Evolutionary conservation across 2,113 vertebrate genomes (phyloP), one percentile per base, ranked within the genome.

Genomic region (Ageneiosus marmoratus): DNA sequence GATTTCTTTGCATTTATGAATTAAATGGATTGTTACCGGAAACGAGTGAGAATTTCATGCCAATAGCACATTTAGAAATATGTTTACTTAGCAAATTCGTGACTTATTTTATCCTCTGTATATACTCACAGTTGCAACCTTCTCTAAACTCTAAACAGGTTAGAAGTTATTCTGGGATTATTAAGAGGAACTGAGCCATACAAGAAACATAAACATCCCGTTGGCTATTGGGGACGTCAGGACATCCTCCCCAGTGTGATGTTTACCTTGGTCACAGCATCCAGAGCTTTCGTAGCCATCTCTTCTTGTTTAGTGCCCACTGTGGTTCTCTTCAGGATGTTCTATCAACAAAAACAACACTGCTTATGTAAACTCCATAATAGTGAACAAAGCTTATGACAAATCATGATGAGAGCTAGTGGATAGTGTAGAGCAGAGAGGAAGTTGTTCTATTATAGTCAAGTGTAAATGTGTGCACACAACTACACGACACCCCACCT

Each of bases 211-310:
- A 9, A 69, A 24, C 3, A 5, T 72, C 37, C 24, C 1, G 11
- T 5, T 2, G 44, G 34, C 15, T 65, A 15, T n/a, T 62, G 0
- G 62, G 12, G 63, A 51, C 44, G 3, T 50, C 37, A 60, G 51
- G 34, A 58, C 20, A 58, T 12, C 6, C 22, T 72, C 65, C 78
- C 20, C 48, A 82, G 63, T 37, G 72, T 62, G 62, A 84, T 4
- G 15, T 89, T 82, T 92, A 97, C 96, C 95, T 96, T 97, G 5
- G 95, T 95, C 79, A 98, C 90, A 0, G 94, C 94, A 44, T 86
- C 86, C 80, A 96, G 58, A 41, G 96, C 95, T 80, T 95, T 97
- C 82, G 94, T 95, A 50, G 96, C 95, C 0, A 93, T 93, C 86
- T 93, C 89, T 86, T 96, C 96, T 41, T 95, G 92, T 7, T 86